Evolutionary conservation across 1,140 invertebrate genomes (phyloP), one percentile per base, ranked within the genome.

Genomic region (Vanessa tameamea): DNA sequence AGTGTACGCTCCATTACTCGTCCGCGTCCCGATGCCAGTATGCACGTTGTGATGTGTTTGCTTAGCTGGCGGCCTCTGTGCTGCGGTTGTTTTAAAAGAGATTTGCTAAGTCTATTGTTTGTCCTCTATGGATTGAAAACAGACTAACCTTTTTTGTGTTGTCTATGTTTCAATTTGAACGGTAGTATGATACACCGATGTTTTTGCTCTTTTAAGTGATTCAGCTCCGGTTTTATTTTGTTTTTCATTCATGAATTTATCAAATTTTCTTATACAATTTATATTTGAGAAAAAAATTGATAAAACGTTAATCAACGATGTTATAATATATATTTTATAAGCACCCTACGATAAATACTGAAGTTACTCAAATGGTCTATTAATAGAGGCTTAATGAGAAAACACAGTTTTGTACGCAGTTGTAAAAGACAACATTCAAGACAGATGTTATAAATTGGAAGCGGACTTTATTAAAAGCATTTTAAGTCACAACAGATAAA

Each of bases 1-100:
- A 72, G 82, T 81, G 78, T 82, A 82, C 82, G 86, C 79, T 87
- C 85, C 85, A 88, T 88, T 88, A 88, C 87, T 80, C 72, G 79
- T 75, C 75, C 78, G 73, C 79, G 72, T 73, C 79, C 79, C 76
- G 75, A 80, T 77, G 78, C 75, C 76, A 37, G 50, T 37, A 68
- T 51, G 65, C 73, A 69, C 69, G 69, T 31, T 64, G 65, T 71
- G 75, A 74, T 80, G 76, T 80, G 77, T 80, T 82, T 82, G 78
- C 78, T 79, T 72, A 73, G 80, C 77, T 74, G 76, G 71, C 78
- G 67, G 69, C 64, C 73, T 69, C 64, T 76, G 74, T 76, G 59
- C 50, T 73, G 72, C 47, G 72, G 72, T 73, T 59, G 72, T 61
- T 72, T 76, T 72, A 68, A 72, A 76, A 76, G 69, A 76, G 64